Percentiles rank a stretch among this genome's conserved stretches.
phyloP scores from a whole-genome alignment of 2,888 invertebrate species.

The Aphodius sticticus region DNA sequence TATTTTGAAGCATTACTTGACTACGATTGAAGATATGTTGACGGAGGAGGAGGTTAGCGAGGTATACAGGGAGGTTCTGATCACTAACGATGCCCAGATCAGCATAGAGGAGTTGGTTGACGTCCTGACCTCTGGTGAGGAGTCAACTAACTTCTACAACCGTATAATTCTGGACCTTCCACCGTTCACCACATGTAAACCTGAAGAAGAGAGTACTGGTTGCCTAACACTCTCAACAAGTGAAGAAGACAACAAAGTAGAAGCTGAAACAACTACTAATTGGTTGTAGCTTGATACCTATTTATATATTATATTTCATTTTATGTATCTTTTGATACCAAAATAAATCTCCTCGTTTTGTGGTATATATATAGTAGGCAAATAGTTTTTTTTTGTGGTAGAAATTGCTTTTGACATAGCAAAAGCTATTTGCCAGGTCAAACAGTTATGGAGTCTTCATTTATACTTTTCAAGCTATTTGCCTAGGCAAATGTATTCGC shows the following conservation, averaged over 20 bases:
- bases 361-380: no score
- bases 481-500: no score
- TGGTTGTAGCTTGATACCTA: background rate
- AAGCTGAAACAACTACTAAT: background rate
- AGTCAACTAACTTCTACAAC: conserved; percentile 11
- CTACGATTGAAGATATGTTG: conserved; percentile 16
- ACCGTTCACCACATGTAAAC: conserved; percentile 10
- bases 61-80: conserved; percentile 8
- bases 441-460: no score
- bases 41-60: conserved; percentile 8
- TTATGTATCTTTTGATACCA: no score
- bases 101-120: conserved; percentile 8
- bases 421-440: no score
- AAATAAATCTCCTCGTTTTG: no score
- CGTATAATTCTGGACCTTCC: conserved; percentile 5
- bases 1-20: conserved; percentile 17
- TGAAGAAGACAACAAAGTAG: background rate
- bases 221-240: conserved; percentile 1
- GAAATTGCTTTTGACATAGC: no score
- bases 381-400: no score
- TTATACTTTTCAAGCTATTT: no score
- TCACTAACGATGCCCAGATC: conserved; percentile 9
- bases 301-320: background rate
- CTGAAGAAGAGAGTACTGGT: background rate
- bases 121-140: background rate